Conservation (phyloP, 2,888 invertebrate species). For the Cylloceria caligata region DNA sequence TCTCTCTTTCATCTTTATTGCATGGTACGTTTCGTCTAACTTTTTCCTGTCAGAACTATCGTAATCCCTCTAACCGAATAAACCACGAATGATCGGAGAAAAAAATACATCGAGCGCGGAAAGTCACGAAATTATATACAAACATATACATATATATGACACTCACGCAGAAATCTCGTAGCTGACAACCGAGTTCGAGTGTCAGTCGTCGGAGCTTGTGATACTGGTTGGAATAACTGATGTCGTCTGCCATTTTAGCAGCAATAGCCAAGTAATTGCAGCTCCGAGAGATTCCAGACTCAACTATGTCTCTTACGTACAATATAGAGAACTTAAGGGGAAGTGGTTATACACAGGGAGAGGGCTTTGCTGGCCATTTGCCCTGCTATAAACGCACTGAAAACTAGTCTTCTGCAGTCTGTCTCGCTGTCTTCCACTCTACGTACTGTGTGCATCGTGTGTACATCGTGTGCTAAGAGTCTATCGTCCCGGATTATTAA, state of each 20-base stretch:
- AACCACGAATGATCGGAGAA: background rate
- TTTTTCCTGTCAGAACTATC: constrained; percentile 1
- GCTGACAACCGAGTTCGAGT: constrained; percentile 78
- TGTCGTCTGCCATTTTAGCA: constrained; percentile 72
- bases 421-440: constrained; percentile 38
- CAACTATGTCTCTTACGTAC: constrained; percentile 51
- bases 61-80: background rate
- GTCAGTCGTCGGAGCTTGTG: constrained; percentile 78
- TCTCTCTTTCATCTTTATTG: background rate
- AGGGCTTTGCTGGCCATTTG: constrained; percentile 76
- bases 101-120: no score
- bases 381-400: constrained; percentile 72
- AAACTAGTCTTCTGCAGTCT: constrained; percentile 54
- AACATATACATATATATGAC: background rate
- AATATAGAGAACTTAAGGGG: constrained; percentile 36
- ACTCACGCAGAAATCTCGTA: constrained; percentile 79
- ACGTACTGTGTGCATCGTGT: constrained; percentile 52
- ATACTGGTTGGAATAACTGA: constrained; percentile 79
- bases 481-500: constrained; percentile 78
- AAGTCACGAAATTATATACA: constrained; percentile 26
- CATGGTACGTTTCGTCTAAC: background rate
- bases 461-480: constrained; percentile 48
- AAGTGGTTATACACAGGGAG: constrained; percentile 51
- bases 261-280: constrained; percentile 10
- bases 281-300: constrained; percentile 52